Base-by-base conservation (phyloP, 2,888 invertebrate species). In the Sialis fuliginosa region DNA sequence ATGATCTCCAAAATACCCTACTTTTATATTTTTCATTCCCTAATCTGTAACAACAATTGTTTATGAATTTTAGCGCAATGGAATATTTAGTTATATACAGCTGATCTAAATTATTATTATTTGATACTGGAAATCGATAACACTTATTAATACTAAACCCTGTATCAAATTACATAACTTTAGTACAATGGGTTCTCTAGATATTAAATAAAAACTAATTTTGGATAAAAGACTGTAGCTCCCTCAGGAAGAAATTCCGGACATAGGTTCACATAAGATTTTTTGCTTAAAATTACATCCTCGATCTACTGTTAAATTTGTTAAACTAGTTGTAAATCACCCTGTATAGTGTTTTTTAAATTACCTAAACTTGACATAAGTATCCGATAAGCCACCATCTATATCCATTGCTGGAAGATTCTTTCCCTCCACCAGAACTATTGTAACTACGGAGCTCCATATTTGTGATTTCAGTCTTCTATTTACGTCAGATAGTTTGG, bases 21-120 rank as follows among this genome's bases (percentile, higher is more conserved):
- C 91, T 92, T 69, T 95, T 96, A 71, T 89, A 96, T 69, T 96
- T 97, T 69, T 97, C 97, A 58, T 87, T 88, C 51, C 93, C 96
- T 66, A 98, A 76, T 65, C 92, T 89, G 61, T 42, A 57, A 55
- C 48, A 46, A 39, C 12, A 33, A 32, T 45, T 47, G n/a, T n/a
- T n/a, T n/a, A n/a, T n/a, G n/a, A n/a, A n/a, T n/a, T n/a, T 33
- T 33, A 6, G 30, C 5, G 30, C 10, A 49, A 39, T 35, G 7
- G 9, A 40, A 9, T 35, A 34, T 7, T 7, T 34, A 34, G 6
- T 9, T 34, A 34, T 34, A 35, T 10, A 35, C 10, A 10, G 4
- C 37, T 35, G 37, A n/a, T n/a, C n/a, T n/a, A n/a, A n/a, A n/a
- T n/a, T n/a, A n/a, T n/a, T n/a, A n/a, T n/a, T n/a, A n/a, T n/a